Conservation (phyloP, 2,888 invertebrate species). For the Kuschelorhynchus macadamiae region DNA sequence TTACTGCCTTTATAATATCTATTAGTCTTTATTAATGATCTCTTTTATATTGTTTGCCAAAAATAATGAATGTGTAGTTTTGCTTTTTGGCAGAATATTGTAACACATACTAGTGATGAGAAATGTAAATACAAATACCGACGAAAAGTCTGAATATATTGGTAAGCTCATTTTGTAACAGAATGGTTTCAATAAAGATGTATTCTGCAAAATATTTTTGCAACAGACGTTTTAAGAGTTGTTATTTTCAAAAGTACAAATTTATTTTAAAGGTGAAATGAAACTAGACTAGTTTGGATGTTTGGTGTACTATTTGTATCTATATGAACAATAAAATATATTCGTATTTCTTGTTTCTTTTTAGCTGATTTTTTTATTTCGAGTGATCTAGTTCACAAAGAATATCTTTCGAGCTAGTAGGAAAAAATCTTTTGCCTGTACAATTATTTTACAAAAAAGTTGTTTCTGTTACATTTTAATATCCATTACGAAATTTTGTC, state of each 20-base stretch:
- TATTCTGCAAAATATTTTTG: constrained; percentile 55
- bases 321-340: constrained; percentile 63
- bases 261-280: constrained; percentile 63
- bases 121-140: constrained; percentile 57
- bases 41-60: constrained; percentile 48
- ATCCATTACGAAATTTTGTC: no score
- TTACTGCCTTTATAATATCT: constrained; percentile 45
- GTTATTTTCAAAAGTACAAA: constrained; percentile 65
- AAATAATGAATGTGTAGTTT: constrained; percentile 39
- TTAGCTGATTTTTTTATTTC: not conserved
- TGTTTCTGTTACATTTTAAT: no score
- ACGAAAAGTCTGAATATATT: constrained; percentile 62
- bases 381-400: no score
- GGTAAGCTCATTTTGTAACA: constrained; percentile 61
- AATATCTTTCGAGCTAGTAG: no score
- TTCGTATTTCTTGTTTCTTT: constrained; percentile 57
- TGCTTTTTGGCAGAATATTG: constrained; percentile 44
- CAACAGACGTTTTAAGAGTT: constrained; percentile 59
- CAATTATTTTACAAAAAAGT: no score
- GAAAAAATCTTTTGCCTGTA: no score
- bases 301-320: constrained; percentile 68
- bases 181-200: constrained; percentile 42
- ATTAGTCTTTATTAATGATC: constrained; percentile 49
- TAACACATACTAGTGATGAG: constrained; percentile 37
- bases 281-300: constrained; percentile 65